Evolutionary conservation across 2,888 invertebrate genomes (phyloP), one percentile per base, ranked within the genome.

Genomic region (Panorpa germanica): DNA sequence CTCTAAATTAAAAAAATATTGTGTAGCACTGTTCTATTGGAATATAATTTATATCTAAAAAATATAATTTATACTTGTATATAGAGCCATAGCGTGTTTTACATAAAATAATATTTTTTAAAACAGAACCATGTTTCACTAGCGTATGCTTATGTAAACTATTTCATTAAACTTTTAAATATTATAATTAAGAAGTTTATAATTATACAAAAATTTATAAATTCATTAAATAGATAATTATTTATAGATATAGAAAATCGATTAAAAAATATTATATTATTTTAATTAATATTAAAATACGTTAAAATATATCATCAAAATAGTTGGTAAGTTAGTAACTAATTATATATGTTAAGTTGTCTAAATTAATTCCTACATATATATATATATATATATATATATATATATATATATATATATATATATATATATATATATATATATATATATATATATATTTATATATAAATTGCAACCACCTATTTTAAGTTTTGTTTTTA

Each of bases 381-480:
- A 25, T 25, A 25, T 25, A 25, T 25, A 25, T 25, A 25, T 25
- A 25, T 25, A 25, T 25, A 25, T 25, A 25, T 25, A 25, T 25
- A 25, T 25, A 25, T 25, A 25, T 25, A 25, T 25, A 25, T 25
- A 25, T 25, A 25, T 25, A 25, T 25, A 25, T 25, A 25, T 25
- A 25, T 25, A 25, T 25, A 10, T 25, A 25, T 25, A 25, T 25
- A 10, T 25, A 25, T 10, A 25, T 25, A 7, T 10, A 25, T 8
- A 25, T 8, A 24, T 28, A 28, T 12, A 28, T 28, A 6, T 23
- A 8, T 28, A 15, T 8, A 9, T 24, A 19, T 10, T 19, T 24
- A 28, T 14, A 7, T 4, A 28, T 23, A 18, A 21, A 7, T 15
- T n/a, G 17, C 27, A 32, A 17, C 19, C 26, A 27, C 22, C 22